Base-by-base conservation (phyloP, 2,888 invertebrate genomes). In the Stictocephala bisonia region DNA sequence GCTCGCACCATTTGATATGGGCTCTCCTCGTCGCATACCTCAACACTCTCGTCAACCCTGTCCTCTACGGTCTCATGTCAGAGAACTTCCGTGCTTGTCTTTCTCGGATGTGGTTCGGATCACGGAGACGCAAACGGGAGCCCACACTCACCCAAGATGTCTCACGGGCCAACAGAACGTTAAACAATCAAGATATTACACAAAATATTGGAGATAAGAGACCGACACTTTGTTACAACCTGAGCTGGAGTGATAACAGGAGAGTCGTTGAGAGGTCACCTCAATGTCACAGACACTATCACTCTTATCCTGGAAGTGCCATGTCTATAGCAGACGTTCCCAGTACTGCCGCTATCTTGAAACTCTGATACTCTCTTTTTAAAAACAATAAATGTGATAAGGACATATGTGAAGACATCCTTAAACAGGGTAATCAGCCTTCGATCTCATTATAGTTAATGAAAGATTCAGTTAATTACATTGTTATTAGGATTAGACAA, bases 21-120 rank as follows among this genome's bases (percentile, higher is more conserved):
- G 83, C 87, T 1, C 80, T 88, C 50, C 83, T 85, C 2, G 80
- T 86, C 7, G 87, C 87, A 1, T 84, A 87, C 60, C 79, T 87
- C 27, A 88, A 88, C 80, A 87, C 88, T 0, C 84, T 87, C 11
- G 84, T 88, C 26, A 88, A 88, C 81, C 88, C 88, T 1, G 79
- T 88, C 4, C 82, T 88, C 6, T 88, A 87, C 78, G 88, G 88
- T 1, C 84, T 87, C 7, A 82, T 87, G 35, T 87, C 87, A 0
- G 87, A 87, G 78, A 87, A 86, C 79, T 87, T 87, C 79, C 83
- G 86, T 3, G 81, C 83, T 9, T 86, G 85, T 75, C 82, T 87
- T 60, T 77, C 82, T 1, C 84, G 84, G 70, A 81, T 86, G 74
- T 86, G 85, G 84, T 83, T 76, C 66, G 70, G 74, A 15, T 78